Evolutionary conservation across 2,888 invertebrate genomes (phyloP).

Genomic region (Apamea crenata): DNA sequence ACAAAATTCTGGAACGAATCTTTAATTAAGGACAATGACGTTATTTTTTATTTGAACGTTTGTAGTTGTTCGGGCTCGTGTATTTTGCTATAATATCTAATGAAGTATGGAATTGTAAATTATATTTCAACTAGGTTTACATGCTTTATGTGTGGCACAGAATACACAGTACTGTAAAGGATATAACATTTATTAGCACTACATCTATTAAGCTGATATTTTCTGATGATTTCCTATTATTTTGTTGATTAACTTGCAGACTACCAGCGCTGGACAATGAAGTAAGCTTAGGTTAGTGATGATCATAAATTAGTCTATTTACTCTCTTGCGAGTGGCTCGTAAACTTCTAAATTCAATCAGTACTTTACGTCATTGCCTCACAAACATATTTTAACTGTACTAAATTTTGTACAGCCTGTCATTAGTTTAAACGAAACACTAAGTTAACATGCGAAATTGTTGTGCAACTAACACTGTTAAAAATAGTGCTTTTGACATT

Average conservation of each 20-base stretch:
- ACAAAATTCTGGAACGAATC: constrained; percentile 70
- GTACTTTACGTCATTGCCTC: constrained; percentile 75
- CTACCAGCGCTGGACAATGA: constrained; percentile 30
- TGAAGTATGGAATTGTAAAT: constrained; percentile 42
- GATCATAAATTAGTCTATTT: constrained; percentile 72
- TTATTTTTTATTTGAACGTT: constrained; percentile 61
- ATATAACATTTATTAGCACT: neutral
- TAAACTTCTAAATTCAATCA: constrained; percentile 79
- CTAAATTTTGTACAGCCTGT: constrained; percentile 67
- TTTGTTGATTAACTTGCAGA: constrained; percentile 11
- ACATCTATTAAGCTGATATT: neutral
- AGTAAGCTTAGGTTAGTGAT: constrained; percentile 42
- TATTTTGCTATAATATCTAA: constrained; percentile 42
- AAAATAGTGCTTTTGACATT: constrained; percentile 69
- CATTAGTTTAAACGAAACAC: constrained; percentile 70
- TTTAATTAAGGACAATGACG: constrained; percentile 67
- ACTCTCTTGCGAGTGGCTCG: constrained; percentile 69
- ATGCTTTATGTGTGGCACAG: neutral
- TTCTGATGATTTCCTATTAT: constrained; percentile 16
- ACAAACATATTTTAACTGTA: constrained; percentile 74
- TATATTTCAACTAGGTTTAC: constrained; percentile 2
- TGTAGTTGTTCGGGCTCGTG: constrained; percentile 40
- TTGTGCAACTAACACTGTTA: constrained; percentile 67
- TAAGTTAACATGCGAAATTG: constrained; percentile 72
- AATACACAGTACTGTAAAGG: constrained; percentile 2